Conservation (phyloP, 92 coral and sea anemone genomes). For the Muricea muricata region DNA sequence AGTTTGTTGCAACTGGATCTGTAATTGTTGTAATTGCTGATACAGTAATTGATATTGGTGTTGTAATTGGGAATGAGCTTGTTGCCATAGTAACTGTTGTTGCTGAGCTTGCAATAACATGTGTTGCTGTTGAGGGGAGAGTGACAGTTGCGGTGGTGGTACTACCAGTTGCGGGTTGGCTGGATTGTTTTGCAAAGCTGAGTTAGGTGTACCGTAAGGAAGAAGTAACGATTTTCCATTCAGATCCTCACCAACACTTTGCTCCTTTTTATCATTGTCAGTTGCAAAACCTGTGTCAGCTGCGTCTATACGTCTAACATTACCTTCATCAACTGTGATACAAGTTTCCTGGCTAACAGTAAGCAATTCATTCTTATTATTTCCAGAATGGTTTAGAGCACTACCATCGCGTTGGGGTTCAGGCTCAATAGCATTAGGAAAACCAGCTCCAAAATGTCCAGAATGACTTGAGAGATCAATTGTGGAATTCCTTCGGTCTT, state of each 20-base stretch:
- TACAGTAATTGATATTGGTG: slow-evolving; percentile 70
- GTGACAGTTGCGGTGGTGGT: slow-evolving; percentile 76
- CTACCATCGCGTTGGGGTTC: neutral
- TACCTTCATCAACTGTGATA: slow-evolving; percentile 40
- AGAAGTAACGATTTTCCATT: slow-evolving; percentile 8
- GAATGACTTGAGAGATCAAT: neutral
- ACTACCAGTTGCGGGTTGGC: slow-evolving; percentile 42
- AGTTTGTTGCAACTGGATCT: slow-evolving; percentile 79
- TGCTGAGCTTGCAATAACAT: slow-evolving; percentile 45
- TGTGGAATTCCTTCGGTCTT: neutral
- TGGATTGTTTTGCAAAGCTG: neutral
- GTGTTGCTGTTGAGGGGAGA: slow-evolving; percentile 44
- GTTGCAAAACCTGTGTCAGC: neutral
- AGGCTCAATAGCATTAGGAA: neutral
- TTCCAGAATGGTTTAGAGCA: neutral
- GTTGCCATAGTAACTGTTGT: slow-evolving; percentile 50
- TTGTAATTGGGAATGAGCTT: slow-evolving; percentile 53
- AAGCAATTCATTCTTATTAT: neutral
- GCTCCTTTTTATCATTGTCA: slow-evolving; percentile 2
- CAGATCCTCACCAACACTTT: slow-evolving; percentile 9
- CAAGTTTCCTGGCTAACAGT: neutral
- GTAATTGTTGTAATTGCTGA: slow-evolving; percentile 79
- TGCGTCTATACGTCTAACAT: neutral
- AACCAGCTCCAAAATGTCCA: slow-evolving; percentile 1
- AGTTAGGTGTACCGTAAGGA: slow-evolving; percentile 15